A percentile compares a stretch with the other conserved stretches of the same genome.
phyloP scores from a whole-genome alignment of 2,113 vertebrate species.

The Elanus axillaris region DNA sequence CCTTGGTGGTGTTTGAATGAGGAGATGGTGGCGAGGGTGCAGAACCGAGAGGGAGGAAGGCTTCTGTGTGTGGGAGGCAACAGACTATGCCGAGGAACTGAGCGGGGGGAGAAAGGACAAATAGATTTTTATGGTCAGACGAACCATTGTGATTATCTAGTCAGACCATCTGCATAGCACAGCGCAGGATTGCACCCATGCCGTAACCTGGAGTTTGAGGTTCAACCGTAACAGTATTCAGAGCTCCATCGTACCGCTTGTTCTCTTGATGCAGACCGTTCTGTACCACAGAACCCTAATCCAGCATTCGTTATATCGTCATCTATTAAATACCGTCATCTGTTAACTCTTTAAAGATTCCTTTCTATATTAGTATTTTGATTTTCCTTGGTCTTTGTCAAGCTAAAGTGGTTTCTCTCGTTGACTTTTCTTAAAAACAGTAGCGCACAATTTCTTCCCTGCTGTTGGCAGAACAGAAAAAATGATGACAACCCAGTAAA shows the following conservation, averaged over 20 bases:
- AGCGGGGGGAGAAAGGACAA: not conserved
- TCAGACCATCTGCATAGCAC: not conserved
- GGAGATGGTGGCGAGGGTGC: not conserved
- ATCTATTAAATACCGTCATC: not conserved
- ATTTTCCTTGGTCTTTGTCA: not conserved
- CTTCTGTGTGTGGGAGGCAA: not conserved
- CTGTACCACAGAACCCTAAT: not conserved
- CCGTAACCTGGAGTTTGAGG: not conserved
- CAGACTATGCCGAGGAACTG: accelerated
- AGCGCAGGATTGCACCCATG: not conserved
- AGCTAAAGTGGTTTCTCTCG: not conserved
- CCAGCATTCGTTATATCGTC: not conserved
- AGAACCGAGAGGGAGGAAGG: not conserved
- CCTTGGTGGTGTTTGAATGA: not conserved
- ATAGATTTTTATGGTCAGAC: not conserved
- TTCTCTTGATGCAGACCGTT: not conserved
- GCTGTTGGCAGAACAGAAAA: not conserved
- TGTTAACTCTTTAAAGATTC: not conserved
- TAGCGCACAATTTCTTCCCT: not conserved
- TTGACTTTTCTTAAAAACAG: not conserved
- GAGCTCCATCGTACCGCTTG: accelerated
- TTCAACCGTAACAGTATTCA: not conserved
- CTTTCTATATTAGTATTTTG: accelerated
- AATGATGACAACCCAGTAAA: not conserved
- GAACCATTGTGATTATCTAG: not conserved